Percentiles rank a stretch among this genome's conserved stretches.
phyloP scores from a whole-genome alignment of 2,888 invertebrate genomes.

The Melanotus villosus region DNA sequence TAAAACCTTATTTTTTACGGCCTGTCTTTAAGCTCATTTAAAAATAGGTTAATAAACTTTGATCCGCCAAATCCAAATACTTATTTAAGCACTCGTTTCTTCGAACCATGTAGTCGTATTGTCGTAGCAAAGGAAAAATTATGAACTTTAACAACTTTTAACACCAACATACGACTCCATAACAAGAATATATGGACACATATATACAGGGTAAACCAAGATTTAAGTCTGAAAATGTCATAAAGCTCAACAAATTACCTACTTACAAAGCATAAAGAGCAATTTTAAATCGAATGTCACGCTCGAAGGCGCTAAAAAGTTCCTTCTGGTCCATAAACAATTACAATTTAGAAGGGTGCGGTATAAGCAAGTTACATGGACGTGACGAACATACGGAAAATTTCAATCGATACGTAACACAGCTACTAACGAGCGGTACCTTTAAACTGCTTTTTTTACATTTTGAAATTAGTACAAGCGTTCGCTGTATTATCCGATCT shows the following conservation, averaged over 20 bases:
- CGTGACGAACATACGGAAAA: constrained; percentile 30
- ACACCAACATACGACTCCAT: background rate
- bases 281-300: constrained; percentile 27
- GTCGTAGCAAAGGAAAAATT: background rate
- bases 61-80: no score
- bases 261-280: constrained; percentile 6
- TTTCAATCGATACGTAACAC: constrained; percentile 26
- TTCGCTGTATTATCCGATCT: constrained; percentile 21
- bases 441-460: background rate
- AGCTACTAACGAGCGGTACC: constrained; percentile 19
- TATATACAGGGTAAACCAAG: constrained; percentile 8
- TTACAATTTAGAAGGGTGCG: constrained; percentile 26
- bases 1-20: no score
- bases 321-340: constrained; percentile 25
- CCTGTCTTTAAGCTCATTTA: no score
- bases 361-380: constrained; percentile 31
- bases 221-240: background rate
- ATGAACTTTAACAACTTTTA: background rate
- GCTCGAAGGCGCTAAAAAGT: constrained; percentile 25
- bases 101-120: no score
- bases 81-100: no score
- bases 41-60: no score
- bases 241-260: constrained; percentile 6
- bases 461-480: background rate
- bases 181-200: background rate